Evolutionary conservation across 2,797 vertebrate genomes (phyloP), one percentile per base, ranked within the genome.

Genomic region (Epinephelus coioides): DNA sequence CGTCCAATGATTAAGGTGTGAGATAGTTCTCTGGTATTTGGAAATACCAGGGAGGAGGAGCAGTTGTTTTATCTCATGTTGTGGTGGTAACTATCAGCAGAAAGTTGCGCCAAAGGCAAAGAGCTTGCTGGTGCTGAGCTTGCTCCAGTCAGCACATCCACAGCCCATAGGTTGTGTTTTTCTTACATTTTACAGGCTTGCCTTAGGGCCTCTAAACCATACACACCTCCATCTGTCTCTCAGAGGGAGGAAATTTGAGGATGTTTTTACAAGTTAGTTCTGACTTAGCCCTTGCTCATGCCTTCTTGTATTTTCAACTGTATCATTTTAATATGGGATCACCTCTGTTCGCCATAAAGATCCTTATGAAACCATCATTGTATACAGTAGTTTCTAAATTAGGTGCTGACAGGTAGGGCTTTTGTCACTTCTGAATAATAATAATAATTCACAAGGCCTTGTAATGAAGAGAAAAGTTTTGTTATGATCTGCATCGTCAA

Each of bases 141-240:
- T 78, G 90, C 78, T 69, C 67, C 62, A 63, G 83, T 94, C 88
- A 94, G 91, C 92, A 91, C 72, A 89, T 56, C 68, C 75, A 80
- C 78, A 78, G 69, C 69, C 55, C 43, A 44, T 60, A 66, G 60
- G 18, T 57, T 47, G 7, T 84, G 81, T 81, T 83, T 83, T 89
- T 90, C 68, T 88, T 88, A 0, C 47, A 19, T 85, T 81, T 83
- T 76, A 73, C 61, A 43, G 27, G 21, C 50, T 66, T 23, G n/a
- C 76, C 65, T 74, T 13, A 6, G 56, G 65, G 57, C 64, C 63
- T 79, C 67, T 64, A 34, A 79, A 76, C 56, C 60, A 74, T 60
- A 63, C 51, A 69, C 30, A 43, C 53, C 73, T 76, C 55, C 65
- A 11, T 63, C 44, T 43, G 59, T 63, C 60, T 76, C 27, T 76